A percentile compares a stretch with the other conserved stretches of the same genome.
Evolutionary conservation across 2,797 vertebrate species (phyloP).

Genomic region (Capromys pilorides): DNA sequence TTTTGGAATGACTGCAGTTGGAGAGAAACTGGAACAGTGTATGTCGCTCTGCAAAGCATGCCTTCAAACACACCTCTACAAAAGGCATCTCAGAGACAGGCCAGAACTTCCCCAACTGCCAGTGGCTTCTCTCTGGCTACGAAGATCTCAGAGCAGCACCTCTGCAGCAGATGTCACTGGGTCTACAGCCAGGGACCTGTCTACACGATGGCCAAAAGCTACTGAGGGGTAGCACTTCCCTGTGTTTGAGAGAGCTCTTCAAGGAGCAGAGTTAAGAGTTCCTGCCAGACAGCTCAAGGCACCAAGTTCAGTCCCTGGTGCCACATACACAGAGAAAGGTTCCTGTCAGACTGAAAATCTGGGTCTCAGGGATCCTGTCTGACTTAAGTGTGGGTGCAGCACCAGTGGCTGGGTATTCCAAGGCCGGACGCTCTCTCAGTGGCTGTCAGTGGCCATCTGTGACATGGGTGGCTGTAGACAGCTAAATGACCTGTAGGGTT

Average conservation of each 20-base stretch:
- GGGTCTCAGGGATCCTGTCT: not conserved
- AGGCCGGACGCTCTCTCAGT: not conserved
- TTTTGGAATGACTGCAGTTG: not conserved
- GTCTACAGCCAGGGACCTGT: not conserved
- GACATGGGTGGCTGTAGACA: not conserved
- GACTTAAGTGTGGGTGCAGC: not conserved
- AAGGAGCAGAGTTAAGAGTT: not conserved
- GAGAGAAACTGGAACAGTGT: not conserved
- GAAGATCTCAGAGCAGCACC: not conserved
- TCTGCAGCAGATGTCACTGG: not conserved
- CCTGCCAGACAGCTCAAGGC: too few relatives aligned
- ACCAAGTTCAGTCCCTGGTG: too few relatives aligned
- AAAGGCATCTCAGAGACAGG: not conserved
- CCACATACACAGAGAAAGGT: too few relatives aligned
- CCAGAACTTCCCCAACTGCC: not conserved
- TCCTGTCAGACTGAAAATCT: not conserved
- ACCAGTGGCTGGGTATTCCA: not conserved
- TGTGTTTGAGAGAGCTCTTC: not conserved
- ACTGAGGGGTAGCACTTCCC: not conserved
- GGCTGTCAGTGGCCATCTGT: not conserved
- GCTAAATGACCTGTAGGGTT: not conserved
- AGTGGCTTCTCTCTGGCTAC: not conserved
- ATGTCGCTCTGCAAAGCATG: not conserved
- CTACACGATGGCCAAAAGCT: not conserved
- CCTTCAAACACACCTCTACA: not conserved